Conservation (phyloP, 2,888 invertebrate genomes). For the Anticlea derivata region DNA sequence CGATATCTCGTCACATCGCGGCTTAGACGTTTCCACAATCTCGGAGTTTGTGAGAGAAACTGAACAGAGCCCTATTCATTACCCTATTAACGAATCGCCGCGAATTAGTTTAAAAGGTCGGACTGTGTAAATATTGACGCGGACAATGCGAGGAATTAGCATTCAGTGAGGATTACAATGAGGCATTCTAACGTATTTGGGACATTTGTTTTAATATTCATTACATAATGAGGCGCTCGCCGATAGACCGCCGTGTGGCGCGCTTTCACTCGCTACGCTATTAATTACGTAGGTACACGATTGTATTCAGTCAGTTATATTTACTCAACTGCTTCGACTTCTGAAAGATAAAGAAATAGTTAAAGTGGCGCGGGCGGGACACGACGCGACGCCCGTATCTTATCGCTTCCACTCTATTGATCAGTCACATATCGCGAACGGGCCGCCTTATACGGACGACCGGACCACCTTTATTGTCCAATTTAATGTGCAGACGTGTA, state of each 20-base stretch:
- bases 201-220: slow-evolving; percentile 77
- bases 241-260: slow-evolving; percentile 59
- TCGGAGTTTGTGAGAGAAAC: slow-evolving; percentile 47
- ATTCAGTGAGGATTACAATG: slow-evolving; percentile 51
- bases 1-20: slow-evolving; percentile 39
- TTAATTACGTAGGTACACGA: slow-evolving; percentile 77
- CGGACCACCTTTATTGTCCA: slow-evolving; percentile 78
- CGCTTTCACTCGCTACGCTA: slow-evolving; percentile 78
- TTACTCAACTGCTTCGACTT: slow-evolving; percentile 80
- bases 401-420: slow-evolving; percentile 79
- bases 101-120: slow-evolving; percentile 39
- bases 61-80: slow-evolving; percentile 37
- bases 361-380: slow-evolving; percentile 68
- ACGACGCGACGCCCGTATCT: slow-evolving; percentile 71
- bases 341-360: slow-evolving; percentile 78
- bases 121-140: slow-evolving; percentile 49
- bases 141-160: slow-evolving; percentile 38
- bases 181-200: slow-evolving; percentile 63
- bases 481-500: slow-evolving; percentile 73
- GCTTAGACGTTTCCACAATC: slow-evolving; percentile 45
- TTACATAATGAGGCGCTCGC: slow-evolving; percentile 75
- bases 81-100: slow-evolving; percentile 44
- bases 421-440: slow-evolving; percentile 79
- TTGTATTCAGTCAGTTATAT: slow-evolving; percentile 75
- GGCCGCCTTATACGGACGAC: slow-evolving; percentile 76